Percentiles rank a stretch among this genome's conserved stretches.
Evolutionary conservation across 2,888 invertebrate genomes (phyloP).

Genomic region (Neoaliturus tenellus): DNA sequence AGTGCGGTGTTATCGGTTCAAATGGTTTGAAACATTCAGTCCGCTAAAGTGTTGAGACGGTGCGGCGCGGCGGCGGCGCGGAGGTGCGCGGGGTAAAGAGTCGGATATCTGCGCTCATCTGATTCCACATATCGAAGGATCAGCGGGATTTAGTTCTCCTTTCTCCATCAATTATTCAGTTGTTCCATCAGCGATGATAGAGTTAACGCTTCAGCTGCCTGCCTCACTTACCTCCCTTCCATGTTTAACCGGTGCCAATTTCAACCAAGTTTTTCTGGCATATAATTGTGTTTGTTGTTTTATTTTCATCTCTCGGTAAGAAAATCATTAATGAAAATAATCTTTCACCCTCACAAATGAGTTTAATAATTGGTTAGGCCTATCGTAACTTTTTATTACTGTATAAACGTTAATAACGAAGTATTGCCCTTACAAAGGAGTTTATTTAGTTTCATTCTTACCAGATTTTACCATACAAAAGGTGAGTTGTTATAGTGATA

Average conservation of each 20-base stretch:
- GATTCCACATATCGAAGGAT: slow-evolving; percentile 35
- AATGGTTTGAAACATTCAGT: slow-evolving; percentile 33
- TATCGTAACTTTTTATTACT: no score
- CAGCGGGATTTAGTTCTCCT: slow-evolving; percentile 29
- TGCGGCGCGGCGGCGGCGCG: no score
- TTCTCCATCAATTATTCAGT: slow-evolving; percentile 36
- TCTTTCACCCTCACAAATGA: no score
- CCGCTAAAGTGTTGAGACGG: not conserved
- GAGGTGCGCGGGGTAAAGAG: not conserved
- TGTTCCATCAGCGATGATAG: slow-evolving; percentile 44
- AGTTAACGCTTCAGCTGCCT: slow-evolving; percentile 26
- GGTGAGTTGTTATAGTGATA: no score
- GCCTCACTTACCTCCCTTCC: not conserved
- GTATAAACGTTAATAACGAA: no score
- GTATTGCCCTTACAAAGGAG: no score
- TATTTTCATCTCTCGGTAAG: no score
- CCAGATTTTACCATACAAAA: no score
- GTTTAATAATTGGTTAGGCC: no score
- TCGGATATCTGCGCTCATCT: slow-evolving; percentile 1
- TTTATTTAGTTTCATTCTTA: no score
- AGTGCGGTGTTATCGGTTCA: slow-evolving; percentile 17
- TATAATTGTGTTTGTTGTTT: no score
- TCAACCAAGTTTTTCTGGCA: not conserved
- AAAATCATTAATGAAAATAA: no score
- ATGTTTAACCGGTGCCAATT: not conserved